A percentile compares a stretch with the other conserved stretches of the same genome.
Evolutionary conservation across 1,140 invertebrate species (phyloP).

Genomic region (Pachyrhynchus sulphureomaculatus): DNA sequence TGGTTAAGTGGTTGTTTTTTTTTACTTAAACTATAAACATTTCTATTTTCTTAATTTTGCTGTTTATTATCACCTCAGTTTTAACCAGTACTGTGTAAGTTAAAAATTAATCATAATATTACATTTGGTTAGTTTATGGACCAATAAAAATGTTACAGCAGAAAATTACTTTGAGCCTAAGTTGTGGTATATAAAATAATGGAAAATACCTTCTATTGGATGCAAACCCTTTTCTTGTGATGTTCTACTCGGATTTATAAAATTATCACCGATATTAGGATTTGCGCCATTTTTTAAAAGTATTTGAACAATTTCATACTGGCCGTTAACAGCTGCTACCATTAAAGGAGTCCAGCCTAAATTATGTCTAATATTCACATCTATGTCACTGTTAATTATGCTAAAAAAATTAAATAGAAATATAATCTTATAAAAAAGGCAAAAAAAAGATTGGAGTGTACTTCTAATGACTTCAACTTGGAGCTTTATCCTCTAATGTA

Average conservation of each 20-base stretch:
- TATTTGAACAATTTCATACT: conserved; percentile 63
- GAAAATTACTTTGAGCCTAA: too few species aligned
- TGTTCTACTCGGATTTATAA: conserved; percentile 68
- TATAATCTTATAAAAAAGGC: conserved; percentile 16
- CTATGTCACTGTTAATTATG: conserved; percentile 50
- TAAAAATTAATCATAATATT: too few species aligned
- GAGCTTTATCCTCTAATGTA: neutral
- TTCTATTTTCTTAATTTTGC: too few species aligned
- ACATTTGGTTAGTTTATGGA: too few species aligned
- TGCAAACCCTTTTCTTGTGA: conserved; percentile 51
- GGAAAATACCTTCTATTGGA: conserved; percentile 44
- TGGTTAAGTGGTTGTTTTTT: too few species aligned
- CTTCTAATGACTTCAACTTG: neutral
- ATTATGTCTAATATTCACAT: conserved; percentile 66
- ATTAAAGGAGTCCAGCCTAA: conserved; percentile 88
- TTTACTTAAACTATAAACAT: too few species aligned
- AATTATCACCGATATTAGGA: conserved; percentile 78
- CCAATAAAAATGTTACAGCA: too few species aligned
- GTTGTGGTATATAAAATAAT: too few species aligned
- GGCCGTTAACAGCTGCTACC: conserved; percentile 78
- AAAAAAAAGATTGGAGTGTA: conserved; percentile 2
- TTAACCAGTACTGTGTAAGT: too few species aligned
- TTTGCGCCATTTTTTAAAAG: conserved; percentile 77
- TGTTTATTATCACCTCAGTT: too few species aligned
- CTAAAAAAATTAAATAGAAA: conserved; percentile 16